Evolutionary conservation across 1,140 invertebrate species (phyloP).

Genomic region (Tetramorium alpestre): DNA sequence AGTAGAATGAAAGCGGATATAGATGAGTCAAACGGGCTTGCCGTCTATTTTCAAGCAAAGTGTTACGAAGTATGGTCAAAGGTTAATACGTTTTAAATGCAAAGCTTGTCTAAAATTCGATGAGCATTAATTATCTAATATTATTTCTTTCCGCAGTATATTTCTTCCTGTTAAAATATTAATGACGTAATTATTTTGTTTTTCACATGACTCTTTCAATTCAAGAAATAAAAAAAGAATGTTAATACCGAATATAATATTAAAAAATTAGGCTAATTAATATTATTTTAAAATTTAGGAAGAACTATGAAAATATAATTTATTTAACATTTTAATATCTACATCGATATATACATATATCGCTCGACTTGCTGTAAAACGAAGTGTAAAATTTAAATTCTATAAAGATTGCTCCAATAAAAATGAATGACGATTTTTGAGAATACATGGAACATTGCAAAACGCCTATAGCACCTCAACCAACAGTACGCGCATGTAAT

Average conservation of each 20-base stretch:
- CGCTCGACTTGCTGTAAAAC: too few species aligned
- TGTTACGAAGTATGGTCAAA: background rate
- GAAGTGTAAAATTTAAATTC: background rate
- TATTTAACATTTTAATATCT: background rate
- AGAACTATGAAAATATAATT: background rate
- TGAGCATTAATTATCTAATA: background rate
- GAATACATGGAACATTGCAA: background rate
- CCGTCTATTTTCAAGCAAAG: background rate
- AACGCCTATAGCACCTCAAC: constrained; percentile 2
- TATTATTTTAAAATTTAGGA: too few species aligned
- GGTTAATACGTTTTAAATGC: constrained; percentile 11
- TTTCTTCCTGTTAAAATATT: background rate
- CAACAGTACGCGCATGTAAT: background rate
- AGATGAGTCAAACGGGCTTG: background rate
- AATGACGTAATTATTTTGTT: background rate
- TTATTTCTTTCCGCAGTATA: too few species aligned
- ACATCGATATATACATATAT: background rate
- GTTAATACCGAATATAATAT: too few species aligned
- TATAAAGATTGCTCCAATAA: background rate
- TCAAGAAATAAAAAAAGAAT: too few species aligned
- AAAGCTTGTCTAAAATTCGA: background rate
- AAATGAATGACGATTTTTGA: background rate
- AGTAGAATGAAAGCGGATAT: background rate
- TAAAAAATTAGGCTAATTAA: too few species aligned
- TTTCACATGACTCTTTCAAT: background rate